Conservation (phyloP, 2,797 vertebrate species). For the Eutrigla gurnardus region DNA sequence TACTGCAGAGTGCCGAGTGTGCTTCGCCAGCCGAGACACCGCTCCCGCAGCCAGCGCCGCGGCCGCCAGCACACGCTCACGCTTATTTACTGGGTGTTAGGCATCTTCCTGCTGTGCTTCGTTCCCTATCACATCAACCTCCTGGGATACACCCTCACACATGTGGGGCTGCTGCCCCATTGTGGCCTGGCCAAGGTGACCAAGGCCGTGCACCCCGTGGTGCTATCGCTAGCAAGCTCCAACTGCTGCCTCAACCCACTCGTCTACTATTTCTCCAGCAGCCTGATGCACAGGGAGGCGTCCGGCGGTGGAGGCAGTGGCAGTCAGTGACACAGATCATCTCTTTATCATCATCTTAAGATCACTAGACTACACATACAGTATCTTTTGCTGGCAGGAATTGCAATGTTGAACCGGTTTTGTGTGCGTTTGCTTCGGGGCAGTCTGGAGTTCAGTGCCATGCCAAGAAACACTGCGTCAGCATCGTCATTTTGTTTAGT, state of each 20-base stretch:
- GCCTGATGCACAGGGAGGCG: slow-evolving; percentile 58
- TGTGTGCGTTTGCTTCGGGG: background rate
- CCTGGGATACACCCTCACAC: slow-evolving; percentile 80
- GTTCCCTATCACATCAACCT: slow-evolving; percentile 83
- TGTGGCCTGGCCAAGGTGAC: slow-evolving; percentile 74
- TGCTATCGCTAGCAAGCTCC: slow-evolving; percentile 77
- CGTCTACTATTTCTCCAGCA: slow-evolving; percentile 82
- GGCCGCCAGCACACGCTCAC: slow-evolving; percentile 68
- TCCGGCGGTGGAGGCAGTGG: slow-evolving; percentile 41
- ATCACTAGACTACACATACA: background rate
- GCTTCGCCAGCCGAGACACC: slow-evolving; percentile 60
- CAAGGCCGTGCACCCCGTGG: slow-evolving; percentile 74
- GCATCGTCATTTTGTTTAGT: background rate
- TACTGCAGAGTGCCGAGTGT: slow-evolving; percentile 79
- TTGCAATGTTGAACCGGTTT: background rate
- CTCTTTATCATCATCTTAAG: background rate
- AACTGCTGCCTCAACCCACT: slow-evolving; percentile 85
- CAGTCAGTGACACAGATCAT: slow-evolving; percentile 46
- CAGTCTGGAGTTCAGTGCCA: background rate
- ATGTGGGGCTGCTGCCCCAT: slow-evolving; percentile 71
- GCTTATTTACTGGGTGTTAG: slow-evolving; percentile 82
- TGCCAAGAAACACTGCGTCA: background rate
- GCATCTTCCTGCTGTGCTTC: slow-evolving; percentile 82
- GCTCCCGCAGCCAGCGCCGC: slow-evolving; percentile 41
- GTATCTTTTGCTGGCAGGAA: slow-evolving; percentile 2